Base-by-base conservation (phyloP, 2,888 invertebrate species). In the Dasypolia templi region DNA sequence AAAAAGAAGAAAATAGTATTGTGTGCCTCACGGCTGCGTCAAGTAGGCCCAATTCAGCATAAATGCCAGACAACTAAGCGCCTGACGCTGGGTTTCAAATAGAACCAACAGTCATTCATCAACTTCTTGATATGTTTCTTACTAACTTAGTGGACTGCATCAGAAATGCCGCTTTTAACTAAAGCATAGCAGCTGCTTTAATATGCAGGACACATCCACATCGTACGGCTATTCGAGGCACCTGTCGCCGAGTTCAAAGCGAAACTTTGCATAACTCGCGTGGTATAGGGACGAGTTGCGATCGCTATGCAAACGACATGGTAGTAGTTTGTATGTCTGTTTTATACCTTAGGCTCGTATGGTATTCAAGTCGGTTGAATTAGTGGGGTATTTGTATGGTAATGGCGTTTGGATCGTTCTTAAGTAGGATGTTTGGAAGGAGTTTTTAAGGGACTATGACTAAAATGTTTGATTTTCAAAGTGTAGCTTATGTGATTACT, bases 221-320 rank as follows among this genome's bases (percentile, higher is more conserved):
- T 72, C 62, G 74, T 71, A 72, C 63, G 68, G 67, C 73, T 71
- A 70, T 79, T 70, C 35, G 56, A 85, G 64, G 75, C 88, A 88
- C 87, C 83, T 88, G 87, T 85, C 86, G 86, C 81, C 3, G 29
- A 61, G 26, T 63, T 84, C 87, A 86, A 87, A 86, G 87, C 63
- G 42, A 64, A 73, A 73, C 70, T 86, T 84, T 75, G 82, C 85
- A 88, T 87, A 84, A 80, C n/a, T 62, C 29, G 62, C 56, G 75
- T 73, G 73, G 70, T 77, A 68, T 70, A 66, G 65, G 80, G 83
- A 79, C 75, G 77, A 65, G 70, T 72, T 55, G 71, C 66, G 73
- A 72, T 75, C 56, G 62, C 65, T 78, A 77, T 84, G 75, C 65
- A 70, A 79, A 77, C 61, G 53, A 62, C 12, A 66, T 67, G 35